A percentile compares a stretch with the other conserved stretches of the same genome.
Conservation (phyloP, 2,888 invertebrate species). For the Ichneumon xanthorius region DNA sequence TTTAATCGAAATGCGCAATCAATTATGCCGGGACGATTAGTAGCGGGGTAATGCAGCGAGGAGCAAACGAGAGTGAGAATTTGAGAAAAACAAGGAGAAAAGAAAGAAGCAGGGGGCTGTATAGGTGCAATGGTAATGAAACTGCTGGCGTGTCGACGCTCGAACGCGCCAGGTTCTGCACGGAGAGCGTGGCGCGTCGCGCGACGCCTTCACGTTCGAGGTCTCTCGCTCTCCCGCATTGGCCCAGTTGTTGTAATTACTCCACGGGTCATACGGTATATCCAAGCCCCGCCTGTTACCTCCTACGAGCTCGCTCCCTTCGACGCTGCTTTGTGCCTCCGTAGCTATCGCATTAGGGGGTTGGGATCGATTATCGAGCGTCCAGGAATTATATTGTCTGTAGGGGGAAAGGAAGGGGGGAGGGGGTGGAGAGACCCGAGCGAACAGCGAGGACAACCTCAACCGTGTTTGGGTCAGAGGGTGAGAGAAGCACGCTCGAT, state of each 20-base stretch:
- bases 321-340: conserved; percentile 51
- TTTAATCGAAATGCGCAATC: conserved; percentile 13
- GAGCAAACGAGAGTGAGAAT: conserved; percentile 15
- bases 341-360: conserved; percentile 59
- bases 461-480: conserved; percentile 29
- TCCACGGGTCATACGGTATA: conserved; percentile 64
- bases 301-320: conserved; percentile 44
- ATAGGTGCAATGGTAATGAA: conserved; percentile 66
- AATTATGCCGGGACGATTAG: conserved; percentile 29
- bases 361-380: conserved; percentile 68
- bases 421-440: conserved; percentile 48
- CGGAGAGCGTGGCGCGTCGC: conserved; percentile 34
- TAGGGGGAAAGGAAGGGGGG: conserved; percentile 11
- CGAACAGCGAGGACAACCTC: conserved; percentile 46
- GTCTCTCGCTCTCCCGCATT: conserved; percentile 63
- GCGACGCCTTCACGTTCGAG: conserved; percentile 37
- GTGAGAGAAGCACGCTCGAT: conserved; percentile 47
- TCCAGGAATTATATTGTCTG: conserved; percentile 66
- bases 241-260: conserved; percentile 69
- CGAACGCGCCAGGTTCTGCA: conserved; percentile 33
- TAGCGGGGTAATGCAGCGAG: not conserved
- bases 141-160: conserved; percentile 44
- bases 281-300: conserved; percentile 40
- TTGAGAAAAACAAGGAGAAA: conserved; percentile 23
- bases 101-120: conserved; percentile 30